Evolutionary conservation across 2,888 invertebrate genomes (phyloP).

Genomic region (Crepidodera aurea): DNA sequence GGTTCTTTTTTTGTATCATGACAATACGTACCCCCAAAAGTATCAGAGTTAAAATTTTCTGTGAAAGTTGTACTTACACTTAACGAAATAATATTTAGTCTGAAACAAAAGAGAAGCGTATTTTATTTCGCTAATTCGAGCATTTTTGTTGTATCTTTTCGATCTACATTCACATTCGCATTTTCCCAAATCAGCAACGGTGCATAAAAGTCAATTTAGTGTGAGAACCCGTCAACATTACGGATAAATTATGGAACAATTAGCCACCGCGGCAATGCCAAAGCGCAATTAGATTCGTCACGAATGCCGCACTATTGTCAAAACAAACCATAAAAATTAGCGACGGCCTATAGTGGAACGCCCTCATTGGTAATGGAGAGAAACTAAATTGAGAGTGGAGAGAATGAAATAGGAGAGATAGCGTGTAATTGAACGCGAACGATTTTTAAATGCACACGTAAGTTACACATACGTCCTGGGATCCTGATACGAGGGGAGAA

Average conservation of each 20-base stretch:
- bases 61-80: no score
- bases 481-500: neutral
- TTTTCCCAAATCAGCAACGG: slow-evolving; percentile 15
- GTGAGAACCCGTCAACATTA: slow-evolving; percentile 34
- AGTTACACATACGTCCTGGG: neutral
- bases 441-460: slow-evolving; percentile 36
- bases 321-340: slow-evolving; percentile 56
- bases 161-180: slow-evolving; percentile 5
- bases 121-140: no score
- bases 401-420: neutral
- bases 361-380: slow-evolving; percentile 38
- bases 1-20: no score
- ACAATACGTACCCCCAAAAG: no score
- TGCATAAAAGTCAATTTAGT: slow-evolving; percentile 34
- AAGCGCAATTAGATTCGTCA: slow-evolving; percentile 49
- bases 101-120: no score
- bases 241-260: slow-evolving; percentile 32
- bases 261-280: slow-evolving; percentile 29
- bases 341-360: slow-evolving; percentile 42
- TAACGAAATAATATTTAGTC: no score
- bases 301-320: slow-evolving; percentile 44
- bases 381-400: slow-evolving; percentile 12
- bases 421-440: slow-evolving; percentile 53
- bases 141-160: neutral
- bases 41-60: no score